These are phyloP conservation scores for Ambastaia sidthimunki DNA, from an alignment of 2,797 vertebrate genomes.

Conservation along the genomic window DNA sequence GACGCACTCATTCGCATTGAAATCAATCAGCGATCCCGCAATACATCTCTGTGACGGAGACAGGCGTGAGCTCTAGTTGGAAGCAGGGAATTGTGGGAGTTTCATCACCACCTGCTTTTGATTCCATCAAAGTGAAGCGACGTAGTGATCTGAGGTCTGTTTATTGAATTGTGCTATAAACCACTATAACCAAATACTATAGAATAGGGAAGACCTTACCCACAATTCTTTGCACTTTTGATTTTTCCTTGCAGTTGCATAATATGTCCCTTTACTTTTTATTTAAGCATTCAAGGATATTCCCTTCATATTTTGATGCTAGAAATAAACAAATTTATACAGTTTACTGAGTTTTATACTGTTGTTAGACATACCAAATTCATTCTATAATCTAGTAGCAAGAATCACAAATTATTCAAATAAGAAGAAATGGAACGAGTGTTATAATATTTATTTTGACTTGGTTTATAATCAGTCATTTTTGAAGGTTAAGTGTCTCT, in stretches of 20 bases:
- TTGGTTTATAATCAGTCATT: not conserved
- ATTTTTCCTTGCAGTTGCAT: not conserved
- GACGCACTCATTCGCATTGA: not conserved
- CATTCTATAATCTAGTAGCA: not conserved
- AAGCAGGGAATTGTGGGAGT: not conserved
- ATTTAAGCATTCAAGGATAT: no score
- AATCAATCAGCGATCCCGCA: constrained; percentile 40
- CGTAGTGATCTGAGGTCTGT: not conserved
- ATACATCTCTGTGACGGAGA: constrained; percentile 3
- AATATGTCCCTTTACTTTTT: not conserved
- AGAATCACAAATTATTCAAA: not conserved
- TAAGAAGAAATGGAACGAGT: not conserved
- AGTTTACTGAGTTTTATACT: no score
- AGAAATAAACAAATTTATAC: no score
- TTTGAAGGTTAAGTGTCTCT: not conserved
- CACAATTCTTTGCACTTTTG: not conserved
- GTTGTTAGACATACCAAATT: not conserved
- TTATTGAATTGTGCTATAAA: not conserved
- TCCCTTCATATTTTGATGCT: no score
- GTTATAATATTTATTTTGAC: not conserved
- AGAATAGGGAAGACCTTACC: not conserved
- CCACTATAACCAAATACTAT: not conserved
- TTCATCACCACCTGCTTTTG: not conserved
- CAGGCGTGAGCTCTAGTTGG: constrained; percentile 1
- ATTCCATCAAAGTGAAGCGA: constrained; percentile 8